A percentile compares a stretch with the other conserved stretches of the same genome.
These are phyloP conservation scores for Thomomys bottae DNA, from an alignment of 2,113 vertebrate species.

Conservation along the genomic window DNA sequence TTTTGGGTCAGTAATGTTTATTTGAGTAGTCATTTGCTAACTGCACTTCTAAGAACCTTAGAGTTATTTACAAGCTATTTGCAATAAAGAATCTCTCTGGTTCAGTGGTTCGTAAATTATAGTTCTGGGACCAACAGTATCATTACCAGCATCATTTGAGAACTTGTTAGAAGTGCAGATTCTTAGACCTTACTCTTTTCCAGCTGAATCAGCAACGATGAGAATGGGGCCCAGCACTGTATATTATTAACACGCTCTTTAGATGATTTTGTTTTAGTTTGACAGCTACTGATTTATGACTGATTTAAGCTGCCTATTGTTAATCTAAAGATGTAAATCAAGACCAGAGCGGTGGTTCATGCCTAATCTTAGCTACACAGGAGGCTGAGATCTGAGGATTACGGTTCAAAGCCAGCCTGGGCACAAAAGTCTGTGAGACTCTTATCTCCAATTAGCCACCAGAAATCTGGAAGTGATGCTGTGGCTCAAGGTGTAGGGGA, in stretches of 20 bases:
- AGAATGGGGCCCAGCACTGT: no score
- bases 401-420: no score
- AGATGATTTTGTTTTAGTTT: background rate
- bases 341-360: no score
- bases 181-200: no score
- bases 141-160: background rate
- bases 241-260: background rate
- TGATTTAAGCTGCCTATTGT: background rate
- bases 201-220: no score
- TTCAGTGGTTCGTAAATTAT: background rate
- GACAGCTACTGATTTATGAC: background rate
- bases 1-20: background rate
- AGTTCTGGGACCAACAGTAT: background rate
- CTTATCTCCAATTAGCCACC: no score
- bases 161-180: background rate
- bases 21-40: background rate
- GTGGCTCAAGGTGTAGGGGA: no score
- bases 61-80: background rate
- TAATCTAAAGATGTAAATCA: background rate
- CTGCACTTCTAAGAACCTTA: background rate
- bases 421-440: no score
- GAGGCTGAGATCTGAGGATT: no score
- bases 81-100: background rate
- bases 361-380: no score
- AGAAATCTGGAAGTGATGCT: no score